Evolutionary conservation across 2,888 invertebrate species (phyloP), one percentile per base, ranked within the genome.

Genomic region (Synanthedon myopaeformis): DNA sequence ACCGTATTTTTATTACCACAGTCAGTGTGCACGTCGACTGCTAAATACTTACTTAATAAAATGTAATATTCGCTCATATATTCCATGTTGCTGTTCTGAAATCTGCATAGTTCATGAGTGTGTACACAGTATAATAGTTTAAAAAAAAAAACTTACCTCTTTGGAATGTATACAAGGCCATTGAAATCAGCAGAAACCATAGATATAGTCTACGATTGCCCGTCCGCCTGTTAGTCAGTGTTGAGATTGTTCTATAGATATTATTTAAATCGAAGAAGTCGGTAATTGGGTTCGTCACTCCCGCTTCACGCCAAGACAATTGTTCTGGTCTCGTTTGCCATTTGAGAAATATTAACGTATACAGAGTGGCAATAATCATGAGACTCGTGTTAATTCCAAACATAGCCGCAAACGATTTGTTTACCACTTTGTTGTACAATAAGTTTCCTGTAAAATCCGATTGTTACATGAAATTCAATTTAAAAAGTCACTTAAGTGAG

Each of bases 161-260:
- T 74, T 95, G 94, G 70, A 94, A 95, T 52, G 94, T 93, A 64
- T 95, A 95, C 52, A 94, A 83, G 0, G 90, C 91, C 94, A 95
- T 94, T 14, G 92, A 90, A 10, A 92, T 64, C 11, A 95, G 88
- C n/a, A 95, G 74, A 42, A 94, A 81, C 76, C 92, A 89, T 3
- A 95, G 74, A 60, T 91, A 92, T 41, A 89, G 67, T 58, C 93
- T 88, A 10, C 90, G 80, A 56, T 90, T 88, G 4, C 89, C 82
- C 0, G 80, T 66, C 11, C 95, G 85, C 51, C 76, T 85, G 64
- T 90, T 93, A 0, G 88, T 74, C 4, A 95, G 66, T 0, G 93
- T 92, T 11, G 71, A 74, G 1, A 92, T 57, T 0, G 94, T 93
- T 28, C 90, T 89, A 10, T 80, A 74, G 0, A 93, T 89, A 66